Base-by-base conservation (phyloP, 1,140 invertebrate genomes). In the Aethina tumida region DNA sequence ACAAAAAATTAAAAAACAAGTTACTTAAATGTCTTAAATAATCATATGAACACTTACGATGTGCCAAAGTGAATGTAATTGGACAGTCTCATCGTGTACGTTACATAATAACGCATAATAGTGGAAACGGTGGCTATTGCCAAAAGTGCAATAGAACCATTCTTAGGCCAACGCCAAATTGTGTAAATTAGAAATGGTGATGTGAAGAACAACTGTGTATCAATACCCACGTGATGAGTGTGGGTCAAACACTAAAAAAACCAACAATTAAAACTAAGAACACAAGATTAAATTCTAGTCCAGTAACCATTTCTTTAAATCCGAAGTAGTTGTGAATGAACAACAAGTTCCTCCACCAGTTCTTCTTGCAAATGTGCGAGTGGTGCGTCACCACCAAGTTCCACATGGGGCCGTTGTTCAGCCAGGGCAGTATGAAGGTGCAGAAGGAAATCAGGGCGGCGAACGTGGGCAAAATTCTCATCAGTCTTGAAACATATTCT, bases 131-230 rank as follows among this genome's bases (percentile, higher is more conserved):
- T 39, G 1, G 74, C 78, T 4, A 77, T 50, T 1, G 52, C 24
- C 1, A 57, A 24, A 0, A 83, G 55, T 7, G 71, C 38, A 1
- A 66, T 27, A 17, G 67, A 48, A 17, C 81, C 81, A 12, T 67
- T 49, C 32, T 61, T 73, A 10, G 70, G 72, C 61, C 62, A 78
- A 43, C 69, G 77, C 67, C 77, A 82, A 3, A 87, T 47, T 2
- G 78, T 42, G n/a, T 70, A 63, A 38, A 83, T 63, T 3, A 87
- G 61, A 0, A 86, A 60, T 3, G 82, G 70, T 0, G 80, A 75
- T 0, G 77, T 55, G 3, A 80, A 61, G 57, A 84, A 87, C 21
- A 87, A 65, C 56, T 87, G 82, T 60, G 83, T 84, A 52, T 89
- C 85, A 50, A 86, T 84, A 5, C 83, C 82, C 33, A 88, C 59